Base-by-base conservation (phyloP, 2,888 invertebrate species). In the Folsomia candida region DNA sequence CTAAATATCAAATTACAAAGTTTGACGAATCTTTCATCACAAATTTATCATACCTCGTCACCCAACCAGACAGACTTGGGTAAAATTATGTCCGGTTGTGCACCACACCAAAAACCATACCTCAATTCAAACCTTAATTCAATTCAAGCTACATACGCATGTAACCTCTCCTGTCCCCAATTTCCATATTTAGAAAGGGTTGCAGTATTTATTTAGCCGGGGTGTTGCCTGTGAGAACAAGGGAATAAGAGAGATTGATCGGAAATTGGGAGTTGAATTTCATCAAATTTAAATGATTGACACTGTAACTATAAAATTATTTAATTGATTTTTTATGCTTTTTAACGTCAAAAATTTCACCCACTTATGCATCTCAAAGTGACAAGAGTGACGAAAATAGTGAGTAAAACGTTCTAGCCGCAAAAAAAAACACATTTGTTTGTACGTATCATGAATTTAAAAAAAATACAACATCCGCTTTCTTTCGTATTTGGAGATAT, bases 271-370 rank as follows among this genome's bases (percentile, higher is more conserved):
- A 37, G 37, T 37, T 37, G 37, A 37, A 4, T 37, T 37, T 37
- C 37, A 37, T 37, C 37, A 14, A 37, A 37, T 9, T 37, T 9
- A 37, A 37, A 37, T 37, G 37, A 37, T 37, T 37, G 37, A 37
- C n/a, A n/a, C 22, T 51, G 63, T 4, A 64, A 47, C 9, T 37
- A 37, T 37, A n/a, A 28, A 4, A 28, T 25, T 28, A 62, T 62
- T 62, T 20, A 64, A 64, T 64, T 64, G 63, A 64, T 64, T 64
- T 64, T 64, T 64, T 47, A 64, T 64, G 63, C 63, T 29, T 64
- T 64, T 64, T 64, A 64, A 47, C 47, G 63, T 64, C 63, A 64
- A 37, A 64, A 51, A 64, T 37, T 64, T 64, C 9, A n/a, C 22
- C 28, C 62, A 4, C 4, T 14, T 37, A 9, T 37, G 37, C 37